Evolutionary conservation across 2,113 vertebrate species (phyloP).

Genomic region (Nettapus auritus): DNA sequence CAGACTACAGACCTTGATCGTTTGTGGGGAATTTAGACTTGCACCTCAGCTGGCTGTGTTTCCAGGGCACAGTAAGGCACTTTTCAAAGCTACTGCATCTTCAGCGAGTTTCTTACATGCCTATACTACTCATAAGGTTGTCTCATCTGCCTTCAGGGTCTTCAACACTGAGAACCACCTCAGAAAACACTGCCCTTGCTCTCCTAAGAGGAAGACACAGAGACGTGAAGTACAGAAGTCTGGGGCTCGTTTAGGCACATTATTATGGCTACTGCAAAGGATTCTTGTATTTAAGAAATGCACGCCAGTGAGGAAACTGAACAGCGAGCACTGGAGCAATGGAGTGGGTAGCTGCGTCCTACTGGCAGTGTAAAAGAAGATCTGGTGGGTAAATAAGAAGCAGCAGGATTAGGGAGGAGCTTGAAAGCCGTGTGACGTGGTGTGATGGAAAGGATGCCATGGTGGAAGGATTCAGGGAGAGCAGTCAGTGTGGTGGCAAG

Average conservation of each 20-base stretch:
- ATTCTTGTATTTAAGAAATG: background rate
- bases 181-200: background rate
- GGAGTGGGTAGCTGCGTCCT: background rate
- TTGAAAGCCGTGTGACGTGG: background rate
- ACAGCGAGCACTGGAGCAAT: background rate
- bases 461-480: background rate
- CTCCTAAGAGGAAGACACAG: background rate
- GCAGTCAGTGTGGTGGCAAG: background rate
- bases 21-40: background rate
- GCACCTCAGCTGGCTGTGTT: background rate
- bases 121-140: background rate
- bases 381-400: background rate
- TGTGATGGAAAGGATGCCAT: background rate
- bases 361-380: background rate
- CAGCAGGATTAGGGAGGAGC: background rate
- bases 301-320: background rate
- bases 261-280: background rate
- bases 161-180: background rate
- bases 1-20: background rate
- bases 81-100: background rate
- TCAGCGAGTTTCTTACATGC: background rate
- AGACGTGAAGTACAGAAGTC: background rate
- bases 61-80: fast-evolving
- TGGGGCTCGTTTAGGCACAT: background rate
- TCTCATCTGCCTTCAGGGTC: background rate